Conservation (phyloP, 2,797 vertebrate genomes). For the Chromis chromis region DNA sequence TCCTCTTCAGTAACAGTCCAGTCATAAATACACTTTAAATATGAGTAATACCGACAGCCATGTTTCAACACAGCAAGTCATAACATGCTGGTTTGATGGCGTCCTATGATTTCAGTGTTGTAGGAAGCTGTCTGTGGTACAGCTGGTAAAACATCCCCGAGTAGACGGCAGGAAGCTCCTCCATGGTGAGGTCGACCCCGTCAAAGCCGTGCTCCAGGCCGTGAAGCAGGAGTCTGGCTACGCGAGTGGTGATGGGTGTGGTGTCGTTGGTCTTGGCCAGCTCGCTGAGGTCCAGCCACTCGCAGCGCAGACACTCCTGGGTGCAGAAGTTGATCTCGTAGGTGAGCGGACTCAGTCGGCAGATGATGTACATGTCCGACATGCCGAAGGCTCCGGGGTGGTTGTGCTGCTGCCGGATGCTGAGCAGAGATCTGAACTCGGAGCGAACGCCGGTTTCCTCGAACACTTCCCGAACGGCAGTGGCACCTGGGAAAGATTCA, state of each 20-base stretch:
- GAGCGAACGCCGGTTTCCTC: constrained; percentile 95
- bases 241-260: constrained; percentile 89
- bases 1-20: constrained; percentile 30
- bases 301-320: constrained; percentile 91
- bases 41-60: not conserved
- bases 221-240: constrained; percentile 88
- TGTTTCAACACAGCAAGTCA: not conserved
- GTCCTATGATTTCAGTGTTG: constrained; percentile 56
- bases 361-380: constrained; percentile 95
- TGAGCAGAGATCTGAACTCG: constrained; percentile 92
- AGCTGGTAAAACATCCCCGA: constrained; percentile 91
- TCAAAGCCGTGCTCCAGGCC: constrained; percentile 89
- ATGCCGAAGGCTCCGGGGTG: constrained; percentile 92
- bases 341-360: constrained; percentile 89
- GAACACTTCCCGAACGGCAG: constrained; percentile 93
- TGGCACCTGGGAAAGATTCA: constrained; percentile 82
- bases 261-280: constrained; percentile 79
- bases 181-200: constrained; percentile 88
- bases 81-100: not conserved
- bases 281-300: constrained; percentile 90
- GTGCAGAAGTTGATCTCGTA: constrained; percentile 90
- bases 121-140: constrained; percentile 89
- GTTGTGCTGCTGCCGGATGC: constrained; percentile 93
- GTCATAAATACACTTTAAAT: constrained; percentile 48
- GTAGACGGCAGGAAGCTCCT: constrained; percentile 88